Evolutionary conservation across 1,140 invertebrate genomes (phyloP).

Genomic region (Drosophila gunungcola): DNA sequence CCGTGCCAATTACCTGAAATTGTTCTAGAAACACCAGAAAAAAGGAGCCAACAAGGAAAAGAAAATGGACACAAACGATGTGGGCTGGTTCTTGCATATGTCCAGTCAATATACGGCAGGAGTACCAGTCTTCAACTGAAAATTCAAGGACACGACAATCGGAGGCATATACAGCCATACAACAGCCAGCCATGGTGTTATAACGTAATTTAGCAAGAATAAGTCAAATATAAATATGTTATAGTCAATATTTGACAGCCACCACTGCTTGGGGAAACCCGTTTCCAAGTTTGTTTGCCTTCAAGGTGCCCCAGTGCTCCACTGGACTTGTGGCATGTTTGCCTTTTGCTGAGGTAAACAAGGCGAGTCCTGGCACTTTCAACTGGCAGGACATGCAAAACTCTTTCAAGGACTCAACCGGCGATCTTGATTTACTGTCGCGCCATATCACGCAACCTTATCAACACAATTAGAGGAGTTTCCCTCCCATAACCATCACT

Average conservation of each 20-base stretch:
- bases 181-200: slow-evolving; percentile 5
- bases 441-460: slow-evolving; percentile 47
- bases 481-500: neutral
- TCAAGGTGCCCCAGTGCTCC: slow-evolving; percentile 12
- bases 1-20: slow-evolving; percentile 54
- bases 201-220: slow-evolving; percentile 36
- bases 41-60: slow-evolving; percentile 15
- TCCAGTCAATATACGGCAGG: slow-evolving; percentile 12
- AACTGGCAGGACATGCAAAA: slow-evolving; percentile 44
- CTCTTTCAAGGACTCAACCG: slow-evolving; percentile 27
- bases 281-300: slow-evolving; percentile 5
- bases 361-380: slow-evolving; percentile 25
- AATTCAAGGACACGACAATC: slow-evolving; percentile 51
- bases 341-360: slow-evolving; percentile 26
- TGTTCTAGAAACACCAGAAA: slow-evolving; percentile 27
- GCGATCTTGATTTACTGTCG: slow-evolving; percentile 44
- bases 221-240: slow-evolving; percentile 25
- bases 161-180: slow-evolving; percentile 1
- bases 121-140: slow-evolving; percentile 24
- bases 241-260: slow-evolving; percentile 55
- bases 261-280: slow-evolving; percentile 9
- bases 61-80: neutral
- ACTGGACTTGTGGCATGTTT: slow-evolving; percentile 47
- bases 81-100: slow-evolving; percentile 13
- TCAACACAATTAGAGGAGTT: slow-evolving; percentile 36